These are phyloP conservation scores for Mimachlamys varia DNA, from an alignment of 2,888 invertebrate species.

Conservation along the genomic window DNA sequence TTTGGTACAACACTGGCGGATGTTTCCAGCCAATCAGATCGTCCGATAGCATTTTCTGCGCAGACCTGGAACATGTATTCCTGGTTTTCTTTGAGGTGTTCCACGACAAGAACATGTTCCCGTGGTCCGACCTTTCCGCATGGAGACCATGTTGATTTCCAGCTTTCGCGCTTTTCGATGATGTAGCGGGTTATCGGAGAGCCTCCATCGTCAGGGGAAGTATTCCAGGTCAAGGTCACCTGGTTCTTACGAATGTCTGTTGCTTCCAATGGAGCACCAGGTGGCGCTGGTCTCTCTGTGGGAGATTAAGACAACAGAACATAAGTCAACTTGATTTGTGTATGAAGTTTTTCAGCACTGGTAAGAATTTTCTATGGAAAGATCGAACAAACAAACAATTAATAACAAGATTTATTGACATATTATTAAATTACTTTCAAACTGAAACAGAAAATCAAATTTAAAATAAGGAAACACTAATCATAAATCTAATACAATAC, in stretches of 20 bases:
- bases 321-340: neutral
- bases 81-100: conserved; percentile 88
- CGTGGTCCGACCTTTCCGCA: conserved; percentile 82
- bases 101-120: conserved; percentile 62
- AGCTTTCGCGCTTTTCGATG: conserved; percentile 88
- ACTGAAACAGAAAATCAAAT: no score
- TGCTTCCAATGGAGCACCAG: conserved; percentile 69
- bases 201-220: conserved; percentile 87
- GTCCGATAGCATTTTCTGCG: conserved; percentile 92
- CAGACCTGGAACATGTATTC: conserved; percentile 94
- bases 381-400: no score
- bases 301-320: neutral
- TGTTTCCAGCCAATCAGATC: conserved; percentile 86
- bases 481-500: no score
- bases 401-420: no score
- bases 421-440: no score
- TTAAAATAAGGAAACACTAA: no score
- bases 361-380: no score
- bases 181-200: conserved; percentile 90
- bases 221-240: conserved; percentile 72
- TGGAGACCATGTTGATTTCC: conserved; percentile 72
- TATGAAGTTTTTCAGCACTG: no score
- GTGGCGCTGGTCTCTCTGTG: conserved; percentile 71
- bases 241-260: conserved; percentile 66
- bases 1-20: conserved; percentile 70